Base-by-base conservation (phyloP, 2,113 vertebrate genomes). In the Muntiacus muntjak region DNA sequence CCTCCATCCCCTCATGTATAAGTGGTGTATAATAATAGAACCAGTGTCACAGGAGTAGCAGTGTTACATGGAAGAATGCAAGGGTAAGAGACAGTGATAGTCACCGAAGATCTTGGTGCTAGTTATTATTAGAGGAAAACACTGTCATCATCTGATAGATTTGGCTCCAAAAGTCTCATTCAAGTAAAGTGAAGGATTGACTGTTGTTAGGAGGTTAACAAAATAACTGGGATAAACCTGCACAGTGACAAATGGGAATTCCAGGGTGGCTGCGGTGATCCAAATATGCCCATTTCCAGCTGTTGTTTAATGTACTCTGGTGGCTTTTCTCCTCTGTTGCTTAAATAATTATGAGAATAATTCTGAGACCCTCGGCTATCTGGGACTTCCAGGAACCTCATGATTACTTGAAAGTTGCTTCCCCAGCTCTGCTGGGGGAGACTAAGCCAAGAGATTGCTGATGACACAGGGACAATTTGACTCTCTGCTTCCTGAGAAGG, bases 101-200 rank as follows among this genome's bases (percentile, higher is more conserved):
- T 19, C 58, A 89, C 28, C 62, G 5, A 90, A 67, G 19, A 84
- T 40, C 64, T 94, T 62, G 62, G 60, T 54, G 50, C 67, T 57
- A 21, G 62, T 81, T 95, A 92, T 94, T 94, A 89, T 67, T 55
- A 78, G 89, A 92, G 47, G 25, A 64, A 95, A 96, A 86, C 15
- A 84, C 21, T 93, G 50, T 92, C 45, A 93, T 26, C 50, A 52
- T 87, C 94, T 92, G 87, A 87, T 30, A 87, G 79, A 95, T 47
- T 87, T 96, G 15, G 83, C n/a, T 19, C 16, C 30, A 84, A 96
- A 86, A 57, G 36, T 93, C 2, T 92, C 83, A 74, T 30, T 60
- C 5, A 52, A 54, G 43, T 86, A n/a, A 95, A 95, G 83, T 82
- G 60, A 95, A 93, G 23, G 6, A n/a, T 60, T 91, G 28, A n/a